Conservation (phyloP, 2,113 vertebrate species). For the Charadrius vociferus region DNA sequence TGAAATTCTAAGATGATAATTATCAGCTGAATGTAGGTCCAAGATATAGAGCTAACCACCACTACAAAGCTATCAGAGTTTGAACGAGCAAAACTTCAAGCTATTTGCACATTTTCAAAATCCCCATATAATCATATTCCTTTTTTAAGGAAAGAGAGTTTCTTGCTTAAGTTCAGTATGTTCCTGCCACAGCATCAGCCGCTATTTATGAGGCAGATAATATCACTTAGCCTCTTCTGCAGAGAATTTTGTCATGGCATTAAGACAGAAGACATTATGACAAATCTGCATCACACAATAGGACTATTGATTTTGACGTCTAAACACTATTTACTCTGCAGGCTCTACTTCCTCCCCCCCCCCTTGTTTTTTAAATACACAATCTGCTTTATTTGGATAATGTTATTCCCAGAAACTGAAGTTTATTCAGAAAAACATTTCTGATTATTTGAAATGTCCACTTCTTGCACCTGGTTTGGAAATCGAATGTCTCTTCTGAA, state of each 20-base stretch:
- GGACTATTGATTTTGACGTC: constrained; percentile 22
- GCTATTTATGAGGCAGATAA: constrained; percentile 12
- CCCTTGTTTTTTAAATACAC: neutral
- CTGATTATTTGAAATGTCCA: neutral
- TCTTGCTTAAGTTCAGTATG: neutral
- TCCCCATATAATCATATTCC: neutral
- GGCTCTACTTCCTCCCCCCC: neutral
- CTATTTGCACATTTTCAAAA: neutral
- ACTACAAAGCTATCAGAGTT: neutral
- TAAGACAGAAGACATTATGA: constrained; percentile 36
- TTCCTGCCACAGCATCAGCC: neutral
- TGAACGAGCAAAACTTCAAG: neutral
- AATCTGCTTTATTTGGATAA: neutral
- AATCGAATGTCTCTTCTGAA: neutral
- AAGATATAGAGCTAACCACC: neutral
- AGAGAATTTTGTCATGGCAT: neutral
- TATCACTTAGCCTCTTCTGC: neutral
- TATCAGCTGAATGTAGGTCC: neutral
- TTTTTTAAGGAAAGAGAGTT: neutral
- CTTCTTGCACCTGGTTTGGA: neutral
- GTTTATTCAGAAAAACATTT: neutral
- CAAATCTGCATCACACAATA: constrained; percentile 13
- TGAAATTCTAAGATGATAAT: neutral
- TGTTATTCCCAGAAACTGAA: neutral
- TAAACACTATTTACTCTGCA: constrained; percentile 4